Base-by-base conservation (phyloP, 1,140 invertebrate genomes). In the Pantala flavescens region DNA sequence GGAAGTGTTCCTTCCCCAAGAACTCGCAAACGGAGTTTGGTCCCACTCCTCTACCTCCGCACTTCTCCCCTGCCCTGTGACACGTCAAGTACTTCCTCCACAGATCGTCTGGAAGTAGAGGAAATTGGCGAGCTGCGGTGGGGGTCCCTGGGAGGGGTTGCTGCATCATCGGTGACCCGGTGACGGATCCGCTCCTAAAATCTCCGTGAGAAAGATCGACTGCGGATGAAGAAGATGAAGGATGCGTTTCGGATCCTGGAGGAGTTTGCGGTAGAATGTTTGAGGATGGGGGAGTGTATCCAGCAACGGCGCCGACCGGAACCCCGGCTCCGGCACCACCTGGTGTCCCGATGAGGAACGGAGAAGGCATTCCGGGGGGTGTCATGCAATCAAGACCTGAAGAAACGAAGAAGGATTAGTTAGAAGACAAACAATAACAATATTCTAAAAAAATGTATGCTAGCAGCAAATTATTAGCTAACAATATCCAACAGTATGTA, bases 1-100 rank as follows among this genome's bases (percentile, higher is more conserved):
- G 92, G 81, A 90, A 93, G 79, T 94, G 92, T 77, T 93, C 92
- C 74, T 88, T 89, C 76, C 89, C 88, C 28, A 88, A 83, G 76
- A 88, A 87, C 76, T 86, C 86, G 81, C 92, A 93, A 77, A 89
- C 87, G n/a, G 88, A 86, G 28, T 82, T 84, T 14, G 79, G 83
- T 76, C 85, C 81, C 77, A 89, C 87, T n/a, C 88, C 86, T 28
- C 83, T 84, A 12, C 79, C 84, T 77, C 85, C 81, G 85, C 87
- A 85, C 79, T 82, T 79, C 84, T 88, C 81, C 86, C 85, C 85
- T 83, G 83, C 80, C 9, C 83, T 83, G 74, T 77, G 85, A 81
- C 82, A 82, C 36, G 83, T 81, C 7, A 86, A 86, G 81, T 85
- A 90, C 80, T 83, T 89, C 84, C 87, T 88, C 87, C 82, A 89